A percentile compares a stretch with the other conserved stretches of the same genome.
phyloP scores from a whole-genome alignment of 1,140 invertebrate genomes.

The Pollicipes pollicipes region DNA sequence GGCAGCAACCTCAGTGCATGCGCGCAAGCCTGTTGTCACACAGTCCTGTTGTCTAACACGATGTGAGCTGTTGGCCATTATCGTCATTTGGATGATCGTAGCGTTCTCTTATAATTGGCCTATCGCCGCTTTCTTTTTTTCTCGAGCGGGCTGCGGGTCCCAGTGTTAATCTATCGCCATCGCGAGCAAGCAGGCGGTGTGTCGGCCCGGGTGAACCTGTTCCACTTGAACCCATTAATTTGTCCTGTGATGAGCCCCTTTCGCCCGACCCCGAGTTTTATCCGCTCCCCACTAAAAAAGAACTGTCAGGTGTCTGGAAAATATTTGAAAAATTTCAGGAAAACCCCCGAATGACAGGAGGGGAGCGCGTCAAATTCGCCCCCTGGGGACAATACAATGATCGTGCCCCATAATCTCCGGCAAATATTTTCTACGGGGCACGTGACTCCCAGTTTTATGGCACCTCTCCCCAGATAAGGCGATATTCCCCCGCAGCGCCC shows the following conservation, averaged over 20 bases:
- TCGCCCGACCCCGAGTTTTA: background rate
- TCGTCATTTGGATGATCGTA: too few species aligned
- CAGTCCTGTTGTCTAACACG: too few species aligned
- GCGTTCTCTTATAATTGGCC: too few species aligned
- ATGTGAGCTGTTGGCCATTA: too few species aligned
- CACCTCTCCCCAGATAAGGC: background rate
- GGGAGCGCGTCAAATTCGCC: background rate
- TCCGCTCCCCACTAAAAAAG: background rate
- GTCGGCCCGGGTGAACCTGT: background rate
- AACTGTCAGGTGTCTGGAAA: background rate
- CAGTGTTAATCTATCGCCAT: too few species aligned
- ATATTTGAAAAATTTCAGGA: conserved; percentile 2
- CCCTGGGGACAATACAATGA: background rate
- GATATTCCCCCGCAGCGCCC: background rate
- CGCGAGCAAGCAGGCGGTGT: background rate
- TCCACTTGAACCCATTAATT: background rate
- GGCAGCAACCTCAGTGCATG: too few species aligned
- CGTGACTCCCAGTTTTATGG: background rate
- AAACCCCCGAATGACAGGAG: background rate
- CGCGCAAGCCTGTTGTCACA: too few species aligned
- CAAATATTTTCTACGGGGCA: background rate
- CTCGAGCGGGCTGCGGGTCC: too few species aligned
- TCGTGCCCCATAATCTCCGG: conserved; percentile 1
- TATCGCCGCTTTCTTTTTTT: too few species aligned
- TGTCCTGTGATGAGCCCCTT: background rate